Conservation (phyloP, 1,140 invertebrate genomes). For the Drosophila bifasciata region DNA sequence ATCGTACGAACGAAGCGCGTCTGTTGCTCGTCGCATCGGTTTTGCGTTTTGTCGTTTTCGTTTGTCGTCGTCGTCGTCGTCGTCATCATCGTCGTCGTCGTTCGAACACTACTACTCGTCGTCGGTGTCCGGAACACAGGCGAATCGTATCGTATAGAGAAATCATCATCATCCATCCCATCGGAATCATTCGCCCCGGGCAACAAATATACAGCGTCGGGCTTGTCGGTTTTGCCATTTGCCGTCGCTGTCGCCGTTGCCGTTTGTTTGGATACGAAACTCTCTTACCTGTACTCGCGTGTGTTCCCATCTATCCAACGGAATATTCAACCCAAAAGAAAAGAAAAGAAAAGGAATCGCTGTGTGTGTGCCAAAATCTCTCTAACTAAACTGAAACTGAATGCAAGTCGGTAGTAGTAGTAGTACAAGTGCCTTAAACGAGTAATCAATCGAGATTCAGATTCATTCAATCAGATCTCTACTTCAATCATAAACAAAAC, state of each 20-base stretch:
- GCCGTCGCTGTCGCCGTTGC: slow-evolving; percentile 30
- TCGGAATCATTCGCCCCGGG: too few species aligned
- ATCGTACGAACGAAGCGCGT: slow-evolving; percentile 64
- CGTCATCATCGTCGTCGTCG: slow-evolving; percentile 33
- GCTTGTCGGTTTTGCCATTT: slow-evolving; percentile 26
- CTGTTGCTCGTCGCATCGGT: too few species aligned
- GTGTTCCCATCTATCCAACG: slow-evolving; percentile 22
- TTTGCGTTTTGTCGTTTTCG: not conserved
- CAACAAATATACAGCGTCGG: slow-evolving; percentile 16
- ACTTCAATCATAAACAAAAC: too few species aligned
- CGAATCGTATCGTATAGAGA: too few species aligned
- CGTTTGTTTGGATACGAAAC: slow-evolving; percentile 62
- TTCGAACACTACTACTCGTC: slow-evolving; percentile 9
- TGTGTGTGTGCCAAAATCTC: too few species aligned
- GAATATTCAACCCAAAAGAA: slow-evolving; percentile 27
- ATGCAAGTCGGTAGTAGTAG: too few species aligned
- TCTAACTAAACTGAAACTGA: too few species aligned
- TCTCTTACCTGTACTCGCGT: slow-evolving; percentile 54
- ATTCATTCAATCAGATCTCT: not conserved
- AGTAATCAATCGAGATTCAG: not conserved
- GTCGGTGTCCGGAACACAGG: slow-evolving; percentile 26
- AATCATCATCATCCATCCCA: too few species aligned
- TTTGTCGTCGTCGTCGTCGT: slow-evolving; percentile 13
- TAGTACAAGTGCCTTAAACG: slow-evolving; percentile 58
- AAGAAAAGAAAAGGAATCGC: too few species aligned